phyloP scores from a whole-genome alignment of 1,140 invertebrate species.

The Galendromus occidentalis region DNA sequence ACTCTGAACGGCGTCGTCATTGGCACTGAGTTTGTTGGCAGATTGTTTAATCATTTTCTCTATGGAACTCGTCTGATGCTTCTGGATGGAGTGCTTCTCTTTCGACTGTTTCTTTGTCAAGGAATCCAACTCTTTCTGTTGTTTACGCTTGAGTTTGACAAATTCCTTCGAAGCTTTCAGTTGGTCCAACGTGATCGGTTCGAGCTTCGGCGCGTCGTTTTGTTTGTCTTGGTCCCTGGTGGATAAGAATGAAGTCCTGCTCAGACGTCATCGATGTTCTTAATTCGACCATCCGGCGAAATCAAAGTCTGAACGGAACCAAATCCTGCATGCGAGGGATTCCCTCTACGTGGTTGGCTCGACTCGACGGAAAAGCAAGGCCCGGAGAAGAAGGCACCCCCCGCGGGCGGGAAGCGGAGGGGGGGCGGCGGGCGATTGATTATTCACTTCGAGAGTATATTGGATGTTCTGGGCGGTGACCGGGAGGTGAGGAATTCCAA shows the following conservation, averaged over 20 bases:
- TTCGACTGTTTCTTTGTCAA: conserved; percentile 82
- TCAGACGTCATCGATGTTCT: conserved; percentile 11
- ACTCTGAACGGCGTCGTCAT: conserved; percentile 21
- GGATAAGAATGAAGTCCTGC: conserved; percentile 8
- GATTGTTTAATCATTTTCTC: conserved; percentile 66
- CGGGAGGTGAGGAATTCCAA: too few species aligned
- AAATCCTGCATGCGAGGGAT: background rate
- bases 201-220: conserved; percentile 49
- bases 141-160: conserved; percentile 81
- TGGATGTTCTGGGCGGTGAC: too few species aligned
- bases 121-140: conserved; percentile 80
- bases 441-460: too few species aligned
- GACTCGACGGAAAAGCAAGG: too few species aligned
- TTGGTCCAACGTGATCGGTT: conserved; percentile 72
- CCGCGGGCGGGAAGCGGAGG: too few species aligned
- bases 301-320: background rate
- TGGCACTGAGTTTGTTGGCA: conserved; percentile 20
- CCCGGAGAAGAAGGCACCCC: too few species aligned
- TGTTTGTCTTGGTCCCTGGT: conserved; percentile 11
- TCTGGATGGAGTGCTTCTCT: conserved; percentile 72
- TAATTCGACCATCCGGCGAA: background rate
- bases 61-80: conserved; percentile 77
- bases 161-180: conserved; percentile 79
- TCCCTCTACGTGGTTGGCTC: too few species aligned
- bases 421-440: too few species aligned